phyloP scores from a whole-genome alignment of 1,140 invertebrate genomes.

The Anadara kagoshimensis region DNA sequence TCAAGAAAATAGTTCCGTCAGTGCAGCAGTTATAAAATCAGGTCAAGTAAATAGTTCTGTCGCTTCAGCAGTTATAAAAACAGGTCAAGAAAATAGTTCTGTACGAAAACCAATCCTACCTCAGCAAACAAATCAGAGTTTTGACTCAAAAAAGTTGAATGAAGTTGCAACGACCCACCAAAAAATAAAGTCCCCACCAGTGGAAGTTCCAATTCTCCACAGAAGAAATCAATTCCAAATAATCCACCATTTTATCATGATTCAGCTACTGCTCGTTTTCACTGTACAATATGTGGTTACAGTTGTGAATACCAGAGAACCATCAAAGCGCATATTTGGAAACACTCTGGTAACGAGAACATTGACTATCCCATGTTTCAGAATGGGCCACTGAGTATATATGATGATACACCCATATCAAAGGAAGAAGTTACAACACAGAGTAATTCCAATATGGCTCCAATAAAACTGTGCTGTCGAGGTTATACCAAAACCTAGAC shows the following conservation, averaged over 20 bases:
- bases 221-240: not conserved
- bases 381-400: constrained; percentile 70
- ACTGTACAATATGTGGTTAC: constrained; percentile 71
- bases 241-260: constrained; percentile 64
- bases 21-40: too few species aligned
- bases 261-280: constrained; percentile 54
- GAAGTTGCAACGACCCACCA: not conserved
- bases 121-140: not conserved
- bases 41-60: not conserved
- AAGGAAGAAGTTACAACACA: constrained; percentile 14
- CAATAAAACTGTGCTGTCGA: too few species aligned
- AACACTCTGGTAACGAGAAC: constrained; percentile 71
- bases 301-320: constrained; percentile 71
- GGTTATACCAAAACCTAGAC: too few species aligned
- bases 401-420: constrained; percentile 44
- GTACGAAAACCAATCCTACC: not conserved
- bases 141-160: not conserved
- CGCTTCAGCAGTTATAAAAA: too few species aligned
- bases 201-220: not conserved
- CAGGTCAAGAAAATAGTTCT: not conserved
- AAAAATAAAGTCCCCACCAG: not conserved
- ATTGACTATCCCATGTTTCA: constrained; percentile 73
- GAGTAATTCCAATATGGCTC: too few species aligned
- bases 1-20: too few species aligned
- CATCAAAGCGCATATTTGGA: constrained; percentile 74